Conservation (phyloP, 2,888 invertebrate genomes). For the Chouioia cunea region DNA sequence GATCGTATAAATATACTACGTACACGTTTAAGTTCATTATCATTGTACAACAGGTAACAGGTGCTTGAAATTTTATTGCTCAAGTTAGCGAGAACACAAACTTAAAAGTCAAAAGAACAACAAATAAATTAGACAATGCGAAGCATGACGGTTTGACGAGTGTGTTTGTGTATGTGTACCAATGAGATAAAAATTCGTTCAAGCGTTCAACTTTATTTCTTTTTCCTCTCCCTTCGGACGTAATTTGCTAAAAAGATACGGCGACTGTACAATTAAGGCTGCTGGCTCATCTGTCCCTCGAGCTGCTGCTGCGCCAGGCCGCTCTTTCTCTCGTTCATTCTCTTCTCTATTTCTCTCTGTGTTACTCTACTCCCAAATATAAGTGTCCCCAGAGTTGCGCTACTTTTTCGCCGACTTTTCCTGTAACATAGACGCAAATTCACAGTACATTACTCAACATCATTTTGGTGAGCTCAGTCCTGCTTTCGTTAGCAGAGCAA, state of each 20-base stretch:
- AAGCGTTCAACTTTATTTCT: slow-evolving; percentile 3
- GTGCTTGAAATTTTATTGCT: slow-evolving; percentile 17
- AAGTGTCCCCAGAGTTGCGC: slow-evolving; percentile 24
- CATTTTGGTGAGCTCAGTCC: background rate
- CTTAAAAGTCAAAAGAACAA: background rate
- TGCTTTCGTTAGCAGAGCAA: slow-evolving; percentile 19
- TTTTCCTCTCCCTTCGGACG: slow-evolving; percentile 34
- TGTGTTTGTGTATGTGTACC: background rate
- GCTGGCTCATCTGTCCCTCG: background rate
- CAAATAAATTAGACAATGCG: slow-evolving; percentile 26
- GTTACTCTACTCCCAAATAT: slow-evolving; percentile 28
- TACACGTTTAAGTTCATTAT: no score
- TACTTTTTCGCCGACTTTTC: slow-evolving; percentile 47
- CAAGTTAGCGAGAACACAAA: no score
- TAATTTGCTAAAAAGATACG: slow-evolving; percentile 43
- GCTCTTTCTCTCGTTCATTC: slow-evolving; percentile 2
- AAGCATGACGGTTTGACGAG: background rate
- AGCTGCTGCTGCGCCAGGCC: no score
- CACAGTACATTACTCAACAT: background rate
- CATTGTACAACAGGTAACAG: slow-evolving; percentile 14
- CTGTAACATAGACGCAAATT: slow-evolving; percentile 44
- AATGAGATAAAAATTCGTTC: slow-evolving; percentile 31
- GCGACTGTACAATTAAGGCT: slow-evolving; percentile 50
- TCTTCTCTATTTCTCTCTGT: slow-evolving; percentile 12
- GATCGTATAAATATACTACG: background rate